Conservation (phyloP, 2,797 vertebrate genomes). For the Cetoscarus ocellatus region DNA sequence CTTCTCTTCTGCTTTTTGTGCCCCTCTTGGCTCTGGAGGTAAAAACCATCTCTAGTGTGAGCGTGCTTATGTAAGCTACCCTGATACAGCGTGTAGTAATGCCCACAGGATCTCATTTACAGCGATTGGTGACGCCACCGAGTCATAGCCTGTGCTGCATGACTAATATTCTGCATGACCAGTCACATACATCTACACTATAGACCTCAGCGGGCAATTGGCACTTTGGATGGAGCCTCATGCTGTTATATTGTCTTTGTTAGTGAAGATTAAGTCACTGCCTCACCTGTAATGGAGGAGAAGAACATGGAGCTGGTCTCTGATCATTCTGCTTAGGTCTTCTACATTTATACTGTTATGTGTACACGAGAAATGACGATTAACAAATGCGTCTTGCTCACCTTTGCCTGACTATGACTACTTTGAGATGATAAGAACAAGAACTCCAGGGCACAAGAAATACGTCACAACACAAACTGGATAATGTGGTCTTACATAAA, state of each 20-base stretch:
- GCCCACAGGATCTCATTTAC: constrained; percentile 52
- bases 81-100: constrained; percentile 41
- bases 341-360: neutral
- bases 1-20: constrained; percentile 9
- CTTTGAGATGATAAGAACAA: neutral
- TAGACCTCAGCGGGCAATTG: constrained; percentile 32
- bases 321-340: neutral
- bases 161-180: constrained; percentile 57
- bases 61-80: constrained; percentile 48
- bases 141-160: constrained; percentile 18
- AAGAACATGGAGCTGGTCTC: constrained; percentile 21
- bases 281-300: constrained; percentile 24
- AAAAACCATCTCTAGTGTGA: constrained; percentile 25
- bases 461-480: neutral
- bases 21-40: constrained; percentile 29
- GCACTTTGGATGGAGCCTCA: constrained; percentile 25
- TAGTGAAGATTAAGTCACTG: constrained; percentile 25
- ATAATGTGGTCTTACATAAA: neutral
- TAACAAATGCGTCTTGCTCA: neutral
- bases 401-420: neutral
- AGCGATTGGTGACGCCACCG: constrained; percentile 47
- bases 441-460: neutral
- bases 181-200: constrained; percentile 34
- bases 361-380: neutral
- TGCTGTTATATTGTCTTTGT: constrained; percentile 10